Evolutionary conservation across 2,888 invertebrate genomes (phyloP), one percentile per base, ranked within the genome.

Genomic region (Podabrus alpinus): DNA sequence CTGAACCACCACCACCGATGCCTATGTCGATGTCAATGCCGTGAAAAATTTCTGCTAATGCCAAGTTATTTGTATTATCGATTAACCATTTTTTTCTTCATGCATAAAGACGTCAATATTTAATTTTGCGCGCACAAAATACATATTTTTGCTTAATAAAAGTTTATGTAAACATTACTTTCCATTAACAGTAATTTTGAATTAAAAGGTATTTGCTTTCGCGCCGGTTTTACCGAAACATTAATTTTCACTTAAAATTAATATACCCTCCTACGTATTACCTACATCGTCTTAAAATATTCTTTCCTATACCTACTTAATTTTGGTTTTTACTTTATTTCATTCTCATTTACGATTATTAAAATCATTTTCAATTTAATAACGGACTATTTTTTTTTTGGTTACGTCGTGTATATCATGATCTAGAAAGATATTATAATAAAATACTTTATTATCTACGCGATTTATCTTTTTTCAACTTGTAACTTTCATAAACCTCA

Each of bases 201-300:
- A 75, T 75, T 72, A 69, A 66, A 67, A 72, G 69, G 69, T 75
- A 72, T 75, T 75, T 75, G 72, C 75, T 69, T 69, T 68, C 66
- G 60, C 72, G 66, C 72, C 60, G 61, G 68, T 69, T 75, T 75
- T 72, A 24, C 45, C 59, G 15, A 66, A 73, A 59, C 69, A 69
- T 73, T 73, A 73, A 73, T 73, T 68, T 64, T 64, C 69, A 69
- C 66, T 61, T 62, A 66, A 66, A 73, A 69, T 69, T 73, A 73
- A 73, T 73, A 73, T 69, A 21, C 59, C 69, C 64, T 16, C 59
- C 69, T 64, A 13, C n/a, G 21, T 45, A 45, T 45, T 64, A 64
- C 62, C 62, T 5, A 19, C 21, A 17, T 19, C 21, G 16, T 17
- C 62, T 64, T 64, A 64, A 64, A 64, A 64, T 64, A 15, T 64